Evolutionary conservation across 2,113 vertebrate species (phyloP), one percentile per base, ranked within the genome.

Genomic region (Labeo rohita): DNA sequence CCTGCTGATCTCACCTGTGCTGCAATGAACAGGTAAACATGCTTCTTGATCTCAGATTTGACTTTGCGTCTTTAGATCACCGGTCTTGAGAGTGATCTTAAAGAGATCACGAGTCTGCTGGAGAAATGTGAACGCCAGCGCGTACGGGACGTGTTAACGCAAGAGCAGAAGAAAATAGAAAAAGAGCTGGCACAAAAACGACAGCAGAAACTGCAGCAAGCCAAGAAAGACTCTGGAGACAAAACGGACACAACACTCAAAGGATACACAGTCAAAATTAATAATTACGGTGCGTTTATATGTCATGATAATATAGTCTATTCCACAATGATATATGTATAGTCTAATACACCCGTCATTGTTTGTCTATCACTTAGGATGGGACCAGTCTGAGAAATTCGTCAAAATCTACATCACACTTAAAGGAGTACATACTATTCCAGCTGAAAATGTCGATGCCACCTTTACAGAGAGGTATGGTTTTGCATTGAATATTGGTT

Each of bases 341-440:
- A 1, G 36, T 45, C 68, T 72, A 28, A 43, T 2, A 34, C 23
- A 9, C 12, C 8, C n/a, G 21, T 21, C 39, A 59, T n/a, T n/a
- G 56, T 66, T 65, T 81, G 3, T 83, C 15, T 80, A 15, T 72
- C 43, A 18, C 18, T 82, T 91, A 99, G 98, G 96, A 13, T 99
- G 98, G 98, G 98, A 99, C 94, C 98, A 99, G 86, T 99, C 98
- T 8, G 98, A 99, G 47, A 98, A 98, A 80, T 99, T 97, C 94
- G 95, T 99, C 90, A 99, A 99, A 94, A 97, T 99, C 86, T 99
- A 99, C 86, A 93, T 99, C 68, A 97, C 97, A 21, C 90, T 99
- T 91, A 96, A 93, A 90, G 96, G 96, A 86, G 97, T 98, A 56
- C 97, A 99, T 89, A 95, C 96, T 79, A 95, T 98, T 86, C 93